Conservation (phyloP, 2,888 invertebrate genomes). For the Ornithoptera priamus region DNA sequence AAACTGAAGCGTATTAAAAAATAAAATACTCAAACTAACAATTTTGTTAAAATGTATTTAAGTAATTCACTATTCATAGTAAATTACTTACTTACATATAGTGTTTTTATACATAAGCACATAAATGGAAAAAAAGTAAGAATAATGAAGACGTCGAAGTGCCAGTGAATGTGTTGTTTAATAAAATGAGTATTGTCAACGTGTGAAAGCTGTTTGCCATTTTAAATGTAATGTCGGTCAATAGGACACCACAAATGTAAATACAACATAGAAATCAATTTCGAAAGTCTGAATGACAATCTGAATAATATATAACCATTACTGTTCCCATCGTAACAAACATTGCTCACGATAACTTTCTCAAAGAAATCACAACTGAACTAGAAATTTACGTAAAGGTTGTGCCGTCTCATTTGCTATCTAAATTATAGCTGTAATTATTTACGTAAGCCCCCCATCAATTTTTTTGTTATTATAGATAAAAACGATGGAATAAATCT, state of each 20-base stretch:
- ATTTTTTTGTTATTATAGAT: conserved; percentile 20
- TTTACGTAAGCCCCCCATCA: conserved; percentile 22
- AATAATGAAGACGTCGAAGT: too few species aligned
- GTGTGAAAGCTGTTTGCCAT: not conserved
- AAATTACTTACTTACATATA: too few species aligned
- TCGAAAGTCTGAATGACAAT: not conserved
- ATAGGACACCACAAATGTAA: not conserved
- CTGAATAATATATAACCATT: not conserved
- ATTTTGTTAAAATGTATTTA: too few species aligned
- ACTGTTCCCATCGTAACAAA: not conserved
- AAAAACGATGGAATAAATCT: conserved; percentile 17
- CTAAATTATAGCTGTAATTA: conserved; percentile 21
- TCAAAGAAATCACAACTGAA: conserved; percentile 2
- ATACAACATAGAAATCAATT: conserved; percentile 1
- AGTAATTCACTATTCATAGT: too few species aligned
- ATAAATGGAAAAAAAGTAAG: too few species aligned
- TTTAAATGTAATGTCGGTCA: not conserved
- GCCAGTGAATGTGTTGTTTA: not conserved
- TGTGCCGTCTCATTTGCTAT: not conserved
- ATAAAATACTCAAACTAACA: too few species aligned
- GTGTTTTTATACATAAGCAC: too few species aligned
- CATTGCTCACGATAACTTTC: conserved; percentile 4
- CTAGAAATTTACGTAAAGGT: conserved; percentile 2
- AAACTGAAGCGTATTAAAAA: too few species aligned
- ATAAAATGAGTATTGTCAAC: not conserved